These are phyloP conservation scores for Antidorcas marsupialis DNA, from an alignment of 2,113 vertebrate genomes.

Conservation along the genomic window DNA sequence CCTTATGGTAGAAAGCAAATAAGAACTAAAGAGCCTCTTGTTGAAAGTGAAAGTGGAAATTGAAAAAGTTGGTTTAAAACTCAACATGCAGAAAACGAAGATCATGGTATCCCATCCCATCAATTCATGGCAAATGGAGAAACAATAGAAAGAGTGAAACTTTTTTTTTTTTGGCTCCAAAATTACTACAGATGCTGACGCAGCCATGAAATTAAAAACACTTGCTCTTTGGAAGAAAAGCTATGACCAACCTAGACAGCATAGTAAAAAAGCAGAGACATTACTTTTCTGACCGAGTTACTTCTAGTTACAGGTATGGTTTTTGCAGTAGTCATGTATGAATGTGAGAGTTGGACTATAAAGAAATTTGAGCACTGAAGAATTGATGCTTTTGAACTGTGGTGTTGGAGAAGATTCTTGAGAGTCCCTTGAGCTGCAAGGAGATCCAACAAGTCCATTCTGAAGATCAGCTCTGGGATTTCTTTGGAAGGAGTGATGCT, in stretches of 20 bases:
- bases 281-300: neutral
- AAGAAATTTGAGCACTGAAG: neutral
- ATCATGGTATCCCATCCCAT: neutral
- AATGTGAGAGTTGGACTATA: neutral
- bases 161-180: neutral
- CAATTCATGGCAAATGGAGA: neutral
- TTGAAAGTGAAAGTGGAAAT: neutral
- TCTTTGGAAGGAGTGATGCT: neutral
- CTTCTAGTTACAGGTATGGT: neutral
- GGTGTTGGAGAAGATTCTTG: neutral
- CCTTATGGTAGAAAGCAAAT: neutral
- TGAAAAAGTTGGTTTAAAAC: neutral
- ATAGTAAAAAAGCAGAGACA: neutral
- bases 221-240: neutral
- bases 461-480: too few relatives aligned
- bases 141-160: neutral
- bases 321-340: neutral
- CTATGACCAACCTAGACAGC: neutral
- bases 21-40: neutral
- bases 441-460: too few relatives aligned
- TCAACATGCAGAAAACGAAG: neutral
- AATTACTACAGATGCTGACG: neutral
- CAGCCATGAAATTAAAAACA: neutral
- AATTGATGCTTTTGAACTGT: neutral
- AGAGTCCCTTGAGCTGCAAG: neutral